Evolutionary conservation across 2,888 invertebrate species (phyloP).

Genomic region (Drosophila infuscata): DNA sequence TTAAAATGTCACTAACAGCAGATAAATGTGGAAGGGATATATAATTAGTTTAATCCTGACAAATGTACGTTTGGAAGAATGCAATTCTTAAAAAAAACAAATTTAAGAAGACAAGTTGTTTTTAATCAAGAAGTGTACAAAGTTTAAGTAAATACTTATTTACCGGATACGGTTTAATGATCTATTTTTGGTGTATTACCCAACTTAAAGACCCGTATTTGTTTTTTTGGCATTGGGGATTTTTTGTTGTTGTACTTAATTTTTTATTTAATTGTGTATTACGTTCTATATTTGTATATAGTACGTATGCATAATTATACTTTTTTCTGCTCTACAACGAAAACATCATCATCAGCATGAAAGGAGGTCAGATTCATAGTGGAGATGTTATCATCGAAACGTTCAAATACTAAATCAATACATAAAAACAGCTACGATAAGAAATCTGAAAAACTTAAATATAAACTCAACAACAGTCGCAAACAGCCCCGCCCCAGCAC

Average conservation of each 20-base stretch:
- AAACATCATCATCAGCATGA: slow-evolving; percentile 53
- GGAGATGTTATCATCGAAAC: slow-evolving; percentile 83
- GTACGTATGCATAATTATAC: slow-evolving; percentile 2
- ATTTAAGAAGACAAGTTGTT: neutral
- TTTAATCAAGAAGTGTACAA: neutral
- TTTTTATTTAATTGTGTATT: slow-evolving; percentile 14
- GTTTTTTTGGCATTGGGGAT: slow-evolving; percentile 16
- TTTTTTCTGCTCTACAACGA: slow-evolving; percentile 28
- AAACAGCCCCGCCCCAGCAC: neutral
- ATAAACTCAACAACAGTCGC: slow-evolving; percentile 69
- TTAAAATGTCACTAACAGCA: neutral
- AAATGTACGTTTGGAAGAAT: neutral
- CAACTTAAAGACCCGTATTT: neutral
- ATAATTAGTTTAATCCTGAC: neutral
- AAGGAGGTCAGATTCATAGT: slow-evolving; percentile 83
- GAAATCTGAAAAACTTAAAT: slow-evolving; percentile 83
- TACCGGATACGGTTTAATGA: neutral
- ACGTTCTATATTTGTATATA: slow-evolving; percentile 31
- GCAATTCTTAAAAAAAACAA: neutral
- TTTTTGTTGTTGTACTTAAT: neutral
- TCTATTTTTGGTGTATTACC: neutral
- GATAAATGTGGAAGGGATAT: neutral
- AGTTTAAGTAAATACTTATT: neutral
- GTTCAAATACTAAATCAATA: slow-evolving; percentile 84
- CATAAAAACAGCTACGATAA: slow-evolving; percentile 83